Evolutionary conservation across 2,113 vertebrate species (phyloP).

Genomic region (Mobula birostris): DNA sequence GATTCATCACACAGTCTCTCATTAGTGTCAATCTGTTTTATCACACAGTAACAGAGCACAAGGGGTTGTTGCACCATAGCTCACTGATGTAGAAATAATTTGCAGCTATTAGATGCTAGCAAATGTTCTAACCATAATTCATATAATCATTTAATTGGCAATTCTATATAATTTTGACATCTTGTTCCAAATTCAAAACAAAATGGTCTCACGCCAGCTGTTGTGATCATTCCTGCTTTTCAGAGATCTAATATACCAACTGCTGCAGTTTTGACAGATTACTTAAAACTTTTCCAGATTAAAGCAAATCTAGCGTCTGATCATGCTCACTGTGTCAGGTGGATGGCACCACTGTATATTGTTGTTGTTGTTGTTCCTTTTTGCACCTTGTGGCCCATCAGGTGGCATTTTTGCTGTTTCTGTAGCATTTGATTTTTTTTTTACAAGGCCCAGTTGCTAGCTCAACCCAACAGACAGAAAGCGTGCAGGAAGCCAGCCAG

Average conservation of each 20-base stretch:
- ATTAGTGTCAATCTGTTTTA: conserved; percentile 58
- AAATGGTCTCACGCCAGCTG: neutral
- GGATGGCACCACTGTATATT: too few relatives aligned
- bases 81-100: conserved; percentile 55
- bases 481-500: too few relatives aligned
- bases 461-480: too few relatives aligned
- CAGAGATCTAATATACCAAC: neutral
- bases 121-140: neutral
- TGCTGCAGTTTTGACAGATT: neutral
- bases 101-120: conserved; percentile 46
- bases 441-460: too few relatives aligned
- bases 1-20: conserved; percentile 57
- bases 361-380: too few relatives aligned
- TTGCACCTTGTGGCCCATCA: too few relatives aligned
- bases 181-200: neutral
- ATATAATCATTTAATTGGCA: neutral
- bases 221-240: neutral
- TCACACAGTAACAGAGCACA: conserved; percentile 54
- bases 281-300: neutral
- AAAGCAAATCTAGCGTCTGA: neutral
- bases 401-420: too few relatives aligned
- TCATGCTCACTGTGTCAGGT: neutral
- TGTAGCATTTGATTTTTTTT: too few relatives aligned
- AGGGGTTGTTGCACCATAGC: conserved; percentile 50
- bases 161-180: neutral